These are phyloP conservation scores for Trachemys scripta DNA, from an alignment of 2,113 vertebrate genomes.

Conservation along the genomic window DNA sequence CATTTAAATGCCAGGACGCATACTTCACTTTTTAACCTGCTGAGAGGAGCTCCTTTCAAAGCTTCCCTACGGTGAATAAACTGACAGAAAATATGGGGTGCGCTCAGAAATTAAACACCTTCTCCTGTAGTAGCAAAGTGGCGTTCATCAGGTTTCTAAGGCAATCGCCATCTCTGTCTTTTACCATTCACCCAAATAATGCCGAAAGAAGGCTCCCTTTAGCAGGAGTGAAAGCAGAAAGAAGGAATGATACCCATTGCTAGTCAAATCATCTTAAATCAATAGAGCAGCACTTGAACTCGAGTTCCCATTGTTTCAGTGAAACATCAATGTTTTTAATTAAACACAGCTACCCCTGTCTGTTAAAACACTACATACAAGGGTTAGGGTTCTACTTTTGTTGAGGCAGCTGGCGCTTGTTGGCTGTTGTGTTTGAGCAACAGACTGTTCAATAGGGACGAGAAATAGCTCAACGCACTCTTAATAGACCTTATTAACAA, in stretches of 20 bases:
- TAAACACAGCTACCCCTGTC: slow-evolving; percentile 61
- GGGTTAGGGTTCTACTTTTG: slow-evolving; percentile 60
- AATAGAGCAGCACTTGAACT: slow-evolving; percentile 66
- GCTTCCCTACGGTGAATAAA: slow-evolving; percentile 1
- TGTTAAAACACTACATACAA: slow-evolving; percentile 61
- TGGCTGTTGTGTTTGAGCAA: slow-evolving; percentile 75
- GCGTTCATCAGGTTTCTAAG: slow-evolving; percentile 50
- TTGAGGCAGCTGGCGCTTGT: slow-evolving; percentile 68
- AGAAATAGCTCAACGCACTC: slow-evolving; percentile 47
- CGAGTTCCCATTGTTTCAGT: slow-evolving; percentile 60
- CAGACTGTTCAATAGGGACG: slow-evolving; percentile 55
- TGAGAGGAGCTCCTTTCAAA: slow-evolving; percentile 46
- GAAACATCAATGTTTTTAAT: slow-evolving; percentile 75
- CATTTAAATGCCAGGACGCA: slow-evolving; percentile 37
- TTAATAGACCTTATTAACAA: slow-evolving; percentile 56
- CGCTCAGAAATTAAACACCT: slow-evolving; percentile 53
- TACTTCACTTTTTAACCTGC: slow-evolving; percentile 56
- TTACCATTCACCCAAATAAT: slow-evolving; percentile 43
- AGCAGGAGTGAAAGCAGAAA: background rate
- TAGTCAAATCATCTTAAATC: slow-evolving; percentile 55
- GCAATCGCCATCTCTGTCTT: slow-evolving; percentile 53
- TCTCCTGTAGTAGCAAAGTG: slow-evolving; percentile 10
- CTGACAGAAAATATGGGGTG: slow-evolving; percentile 50
- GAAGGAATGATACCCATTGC: slow-evolving; percentile 38
- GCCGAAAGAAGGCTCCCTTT: slow-evolving; percentile 36